These are phyloP conservation scores for Probaryconus sp. DNA, from an alignment of 1,140 invertebrate genomes.

Conservation along the genomic window DNA sequence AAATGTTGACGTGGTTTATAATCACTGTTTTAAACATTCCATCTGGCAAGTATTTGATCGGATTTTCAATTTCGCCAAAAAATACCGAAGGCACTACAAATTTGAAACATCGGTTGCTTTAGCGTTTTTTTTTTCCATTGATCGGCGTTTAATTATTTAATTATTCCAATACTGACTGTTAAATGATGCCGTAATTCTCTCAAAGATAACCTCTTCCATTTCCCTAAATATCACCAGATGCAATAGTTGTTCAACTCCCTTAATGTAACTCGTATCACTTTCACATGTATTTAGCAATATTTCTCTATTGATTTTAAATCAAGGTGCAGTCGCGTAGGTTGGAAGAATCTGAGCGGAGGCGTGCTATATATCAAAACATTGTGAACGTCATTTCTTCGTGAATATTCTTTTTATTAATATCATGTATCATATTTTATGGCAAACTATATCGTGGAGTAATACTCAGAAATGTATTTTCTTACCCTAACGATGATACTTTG, in stretches of 20 bases:
- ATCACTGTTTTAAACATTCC: conserved; percentile 4
- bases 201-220: too few relatives aligned
- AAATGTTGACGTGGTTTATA: conserved; percentile 62
- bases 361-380: conserved; percentile 46
- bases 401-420: not conserved
- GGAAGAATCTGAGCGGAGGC: conserved; percentile 39
- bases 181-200: too few relatives aligned
- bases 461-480: too few relatives aligned
- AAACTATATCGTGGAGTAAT: too few relatives aligned
- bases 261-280: too few relatives aligned
- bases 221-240: too few relatives aligned
- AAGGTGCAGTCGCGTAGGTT: conserved; percentile 32
- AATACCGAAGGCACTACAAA: not conserved
- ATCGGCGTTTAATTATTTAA: conserved; percentile 11
- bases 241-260: too few relatives aligned
- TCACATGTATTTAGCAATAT: conserved; percentile 19
- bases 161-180: conserved; percentile 4
- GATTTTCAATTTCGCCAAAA: conserved; percentile 18
- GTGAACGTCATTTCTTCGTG: conserved; percentile 25
- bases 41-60: conserved; percentile 6
- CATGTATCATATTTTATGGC: too few relatives aligned
- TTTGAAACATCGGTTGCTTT: too few relatives aligned
- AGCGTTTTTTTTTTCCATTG: too few relatives aligned
- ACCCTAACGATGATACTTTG: too few relatives aligned
- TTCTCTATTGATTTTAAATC: conserved; percentile 47